phyloP scores from a whole-genome alignment of 2,888 invertebrate genomes.

The Alcis repandata region DNA sequence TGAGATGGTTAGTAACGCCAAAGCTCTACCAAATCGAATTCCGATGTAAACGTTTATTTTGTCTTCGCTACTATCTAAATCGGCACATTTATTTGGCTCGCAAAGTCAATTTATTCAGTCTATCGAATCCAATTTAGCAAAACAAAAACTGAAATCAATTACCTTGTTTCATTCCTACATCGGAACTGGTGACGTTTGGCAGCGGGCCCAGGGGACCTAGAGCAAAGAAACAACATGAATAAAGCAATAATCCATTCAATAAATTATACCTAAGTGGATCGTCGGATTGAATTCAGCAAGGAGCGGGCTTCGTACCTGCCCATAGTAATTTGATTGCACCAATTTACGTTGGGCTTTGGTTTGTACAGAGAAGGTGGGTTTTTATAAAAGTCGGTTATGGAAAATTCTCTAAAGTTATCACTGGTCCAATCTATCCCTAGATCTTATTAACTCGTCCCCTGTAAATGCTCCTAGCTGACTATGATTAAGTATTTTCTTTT shows the following conservation, averaged over 20 bases:
- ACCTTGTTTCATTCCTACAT: constrained; percentile 76
- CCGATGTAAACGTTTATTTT: background rate
- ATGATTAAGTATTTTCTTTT: no score
- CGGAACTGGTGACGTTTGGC: constrained; percentile 72
- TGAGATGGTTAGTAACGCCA: background rate
- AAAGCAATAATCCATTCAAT: constrained; percentile 35
- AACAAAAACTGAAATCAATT: constrained; percentile 32
- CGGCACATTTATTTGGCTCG: background rate
- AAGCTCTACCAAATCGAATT: background rate
- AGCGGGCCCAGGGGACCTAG: constrained; percentile 76
- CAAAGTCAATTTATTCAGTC: background rate
- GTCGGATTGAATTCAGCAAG: background rate
- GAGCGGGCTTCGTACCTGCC: background rate
- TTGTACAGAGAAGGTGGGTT: background rate
- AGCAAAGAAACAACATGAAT: constrained; percentile 51
- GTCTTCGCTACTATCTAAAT: constrained; percentile 3
- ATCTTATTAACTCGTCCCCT: no score
- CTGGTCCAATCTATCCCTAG: no score
- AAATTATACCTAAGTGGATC: constrained; percentile 13
- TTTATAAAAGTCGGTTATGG: background rate
- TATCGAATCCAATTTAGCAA: constrained; percentile 16
- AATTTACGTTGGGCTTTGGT: constrained; percentile 11
- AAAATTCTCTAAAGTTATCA: background rate
- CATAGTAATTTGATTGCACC: constrained; percentile 8
- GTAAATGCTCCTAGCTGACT: no score